These are phyloP conservation scores for Dyspetes luteomarginatus DNA, from an alignment of 2,888 invertebrate species.

Conservation along the genomic window DNA sequence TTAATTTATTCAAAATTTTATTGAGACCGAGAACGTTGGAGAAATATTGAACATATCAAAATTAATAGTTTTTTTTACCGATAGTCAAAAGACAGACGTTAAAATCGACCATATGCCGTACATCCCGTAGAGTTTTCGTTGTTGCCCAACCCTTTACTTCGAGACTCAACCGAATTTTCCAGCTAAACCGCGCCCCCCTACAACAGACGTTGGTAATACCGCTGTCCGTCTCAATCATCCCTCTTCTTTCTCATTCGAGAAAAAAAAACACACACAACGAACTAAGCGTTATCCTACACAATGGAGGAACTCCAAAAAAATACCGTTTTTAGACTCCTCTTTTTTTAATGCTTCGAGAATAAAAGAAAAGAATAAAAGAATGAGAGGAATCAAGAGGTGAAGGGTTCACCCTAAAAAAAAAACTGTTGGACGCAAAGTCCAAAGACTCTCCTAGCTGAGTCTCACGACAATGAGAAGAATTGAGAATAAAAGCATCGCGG, in stretches of 20 bases:
- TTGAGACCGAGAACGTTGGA: too few species aligned
- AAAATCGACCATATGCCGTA: slow-evolving; percentile 20
- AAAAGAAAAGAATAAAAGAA: slow-evolving; percentile 9
- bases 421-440: slow-evolving; percentile 13
- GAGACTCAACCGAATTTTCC: slow-evolving; percentile 43
- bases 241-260: slow-evolving; percentile 19
- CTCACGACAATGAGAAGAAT: slow-evolving; percentile 28
- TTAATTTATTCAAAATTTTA: background rate
- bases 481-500: slow-evolving; percentile 67
- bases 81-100: background rate
- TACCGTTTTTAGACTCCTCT: background rate
- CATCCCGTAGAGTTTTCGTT: background rate
- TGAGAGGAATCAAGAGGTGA: slow-evolving; percentile 42
- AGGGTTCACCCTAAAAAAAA: slow-evolving; percentile 35
- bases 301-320: slow-evolving; percentile 20
- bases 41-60: too few species aligned
- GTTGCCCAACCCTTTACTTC: slow-evolving; percentile 34
- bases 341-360: slow-evolving; percentile 1
- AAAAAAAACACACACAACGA: slow-evolving; percentile 25
- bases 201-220: slow-evolving; percentile 53
- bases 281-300: background rate
- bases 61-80: background rate
- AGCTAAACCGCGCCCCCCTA: slow-evolving; percentile 23
- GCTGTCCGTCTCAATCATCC: slow-evolving; percentile 39
- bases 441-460: slow-evolving; percentile 7